A percentile compares a stretch with the other conserved stretches of the same genome.
Evolutionary conservation across 2,888 invertebrate genomes (phyloP).

Genomic region (Drosophila borborema): DNA sequence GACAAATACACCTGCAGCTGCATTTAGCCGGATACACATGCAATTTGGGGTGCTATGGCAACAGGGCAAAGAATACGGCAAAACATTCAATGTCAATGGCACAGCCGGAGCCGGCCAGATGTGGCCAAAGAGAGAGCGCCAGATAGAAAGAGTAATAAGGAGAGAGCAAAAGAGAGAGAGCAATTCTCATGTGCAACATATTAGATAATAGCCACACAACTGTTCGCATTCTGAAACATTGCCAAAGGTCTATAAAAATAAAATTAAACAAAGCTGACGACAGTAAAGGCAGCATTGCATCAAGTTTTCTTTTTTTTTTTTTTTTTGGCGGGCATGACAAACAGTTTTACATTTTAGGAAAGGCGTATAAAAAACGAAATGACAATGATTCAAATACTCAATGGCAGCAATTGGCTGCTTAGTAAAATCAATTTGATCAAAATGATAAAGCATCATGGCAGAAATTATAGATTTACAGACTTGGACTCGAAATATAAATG

Average conservation of each 20-base stretch:
- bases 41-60: slow-evolving; percentile 49
- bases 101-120: slow-evolving; percentile 24
- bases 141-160: neutral
- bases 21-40: slow-evolving; percentile 22
- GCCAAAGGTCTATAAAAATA: slow-evolving; percentile 49
- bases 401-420: too few relatives aligned
- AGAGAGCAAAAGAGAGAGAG: slow-evolving; percentile 1
- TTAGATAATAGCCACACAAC: slow-evolving; percentile 49
- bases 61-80: slow-evolving; percentile 25
- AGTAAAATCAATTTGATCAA: neutral
- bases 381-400: neutral
- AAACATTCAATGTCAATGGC: slow-evolving; percentile 50
- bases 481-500: too few relatives aligned
- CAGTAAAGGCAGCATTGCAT: slow-evolving; percentile 31
- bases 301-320: slow-evolving; percentile 14
- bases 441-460: too few relatives aligned
- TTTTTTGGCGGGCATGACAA: slow-evolving; percentile 12
- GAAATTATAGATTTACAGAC: too few relatives aligned
- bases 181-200: slow-evolving; percentile 20
- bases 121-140: slow-evolving; percentile 1
- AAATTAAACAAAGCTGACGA: slow-evolving; percentile 18
- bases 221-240: slow-evolving; percentile 32
- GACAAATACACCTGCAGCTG: slow-evolving; percentile 15
- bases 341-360: slow-evolving; percentile 5
- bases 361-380: neutral